phyloP scores from a whole-genome alignment of 1,140 invertebrate species.

The Pinna nobilis region DNA sequence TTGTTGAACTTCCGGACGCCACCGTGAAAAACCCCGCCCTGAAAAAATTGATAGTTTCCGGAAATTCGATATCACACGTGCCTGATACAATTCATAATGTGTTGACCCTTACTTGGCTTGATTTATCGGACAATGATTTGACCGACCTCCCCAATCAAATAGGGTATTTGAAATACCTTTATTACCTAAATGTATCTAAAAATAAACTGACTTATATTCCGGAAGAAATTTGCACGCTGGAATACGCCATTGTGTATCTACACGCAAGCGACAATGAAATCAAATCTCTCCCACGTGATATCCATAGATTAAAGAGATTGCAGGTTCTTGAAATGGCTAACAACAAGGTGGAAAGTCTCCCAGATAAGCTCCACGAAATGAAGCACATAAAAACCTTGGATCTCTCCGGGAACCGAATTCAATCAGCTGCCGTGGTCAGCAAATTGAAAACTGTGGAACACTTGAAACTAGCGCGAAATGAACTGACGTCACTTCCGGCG shows the following conservation, averaged over 20 bases:
- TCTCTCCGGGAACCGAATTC: constrained; percentile 62
- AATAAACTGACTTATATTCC: constrained; percentile 65
- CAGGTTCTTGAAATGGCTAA: constrained; percentile 57
- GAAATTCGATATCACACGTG: constrained; percentile 60
- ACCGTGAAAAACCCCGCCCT: constrained; percentile 59
- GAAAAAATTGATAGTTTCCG: constrained; percentile 62
- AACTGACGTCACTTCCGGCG: constrained; percentile 52
- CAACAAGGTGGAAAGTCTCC: constrained; percentile 63
- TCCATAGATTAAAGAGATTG: constrained; percentile 51
- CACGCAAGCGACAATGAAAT: constrained; percentile 60
- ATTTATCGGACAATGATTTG: constrained; percentile 66
- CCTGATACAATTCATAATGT: constrained; percentile 67
- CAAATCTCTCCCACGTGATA: constrained; percentile 54
- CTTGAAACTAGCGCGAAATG: constrained; percentile 57
- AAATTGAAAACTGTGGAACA: constrained; percentile 50
- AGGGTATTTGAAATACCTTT: constrained; percentile 63
- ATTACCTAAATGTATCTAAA: constrained; percentile 60
- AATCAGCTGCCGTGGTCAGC: constrained; percentile 48
- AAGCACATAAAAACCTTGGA: constrained; percentile 54
- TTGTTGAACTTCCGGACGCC: constrained; percentile 66
- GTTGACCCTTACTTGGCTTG: constrained; percentile 59
- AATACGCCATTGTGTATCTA: constrained; percentile 55
- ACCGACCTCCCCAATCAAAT: constrained; percentile 61
- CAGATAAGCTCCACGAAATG: constrained; percentile 62
- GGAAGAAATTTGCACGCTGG: constrained; percentile 61